Evolutionary conservation across 2,888 invertebrate genomes (phyloP).

Genomic region (Parascotia fuliginaria): DNA sequence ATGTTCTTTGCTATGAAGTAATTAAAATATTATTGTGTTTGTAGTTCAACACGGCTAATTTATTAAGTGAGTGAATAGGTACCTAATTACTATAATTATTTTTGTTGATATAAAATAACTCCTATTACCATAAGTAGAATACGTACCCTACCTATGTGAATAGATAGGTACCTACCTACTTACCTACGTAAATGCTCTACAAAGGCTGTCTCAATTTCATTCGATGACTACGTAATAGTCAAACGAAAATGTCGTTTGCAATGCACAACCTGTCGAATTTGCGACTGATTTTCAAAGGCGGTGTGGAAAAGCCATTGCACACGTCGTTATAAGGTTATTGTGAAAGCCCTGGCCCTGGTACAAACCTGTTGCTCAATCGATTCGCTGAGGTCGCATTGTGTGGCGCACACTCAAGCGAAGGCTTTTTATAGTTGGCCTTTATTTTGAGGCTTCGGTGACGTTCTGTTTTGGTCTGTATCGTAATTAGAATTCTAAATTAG

Average conservation of each 20-base stretch:
- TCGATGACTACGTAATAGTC: not conserved
- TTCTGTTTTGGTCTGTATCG: slow-evolving; percentile 12
- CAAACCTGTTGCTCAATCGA: slow-evolving; percentile 77
- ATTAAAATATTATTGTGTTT: too few species aligned
- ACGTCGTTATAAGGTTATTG: slow-evolving; percentile 28
- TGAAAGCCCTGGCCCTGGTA: slow-evolving; percentile 51
- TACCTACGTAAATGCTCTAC: not conserved
- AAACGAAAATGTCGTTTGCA: slow-evolving; percentile 20
- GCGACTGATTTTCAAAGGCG: slow-evolving; percentile 32
- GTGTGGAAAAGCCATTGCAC: slow-evolving; percentile 30
- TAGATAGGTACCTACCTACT: too few species aligned
- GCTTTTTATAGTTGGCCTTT: slow-evolving; percentile 46
- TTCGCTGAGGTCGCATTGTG: slow-evolving; percentile 58
- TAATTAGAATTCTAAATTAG: not conserved
- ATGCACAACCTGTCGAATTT: slow-evolving; percentile 18
- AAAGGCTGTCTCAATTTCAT: not conserved
- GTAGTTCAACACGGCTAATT: too few species aligned
- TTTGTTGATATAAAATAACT: too few species aligned
- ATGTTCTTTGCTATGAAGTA: too few species aligned
- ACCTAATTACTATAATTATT: too few species aligned
- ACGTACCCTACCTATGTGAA: too few species aligned
- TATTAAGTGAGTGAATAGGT: too few species aligned
- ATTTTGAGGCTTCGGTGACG: slow-evolving; percentile 29
- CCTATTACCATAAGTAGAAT: too few species aligned
- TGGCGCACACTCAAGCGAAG: slow-evolving; percentile 54